phyloP scores from a whole-genome alignment of 2,113 vertebrate species.

The Hyperopisus bebe region DNA sequence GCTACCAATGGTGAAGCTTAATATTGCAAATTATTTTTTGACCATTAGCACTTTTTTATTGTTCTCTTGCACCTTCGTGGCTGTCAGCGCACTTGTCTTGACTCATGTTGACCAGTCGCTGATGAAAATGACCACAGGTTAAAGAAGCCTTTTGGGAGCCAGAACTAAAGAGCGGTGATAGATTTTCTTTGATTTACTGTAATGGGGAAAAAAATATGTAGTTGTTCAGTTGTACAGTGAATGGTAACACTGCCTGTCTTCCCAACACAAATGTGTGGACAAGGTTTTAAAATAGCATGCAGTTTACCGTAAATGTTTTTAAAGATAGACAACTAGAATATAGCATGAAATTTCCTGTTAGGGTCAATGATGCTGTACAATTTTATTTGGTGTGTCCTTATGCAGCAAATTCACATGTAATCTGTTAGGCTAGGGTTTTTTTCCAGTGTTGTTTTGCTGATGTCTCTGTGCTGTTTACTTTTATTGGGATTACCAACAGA shows the following conservation, averaged over 20 bases:
- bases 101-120: neutral
- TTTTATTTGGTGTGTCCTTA: neutral
- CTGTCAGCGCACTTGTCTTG: neutral
- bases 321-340: neutral
- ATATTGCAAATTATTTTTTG: neutral
- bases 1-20: neutral
- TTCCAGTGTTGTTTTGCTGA: neutral
- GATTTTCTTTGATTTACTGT: neutral
- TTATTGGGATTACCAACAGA: neutral
- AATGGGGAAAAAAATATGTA: neutral
- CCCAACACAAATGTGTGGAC: neutral
- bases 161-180: neutral
- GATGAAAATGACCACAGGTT: neutral
- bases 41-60: constrained; percentile 6
- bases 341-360: neutral
- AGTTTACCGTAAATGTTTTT: constrained; percentile 12
- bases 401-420: neutral
- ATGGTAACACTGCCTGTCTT: neutral
- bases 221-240: neutral
- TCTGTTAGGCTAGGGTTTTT: neutral
- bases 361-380: neutral
- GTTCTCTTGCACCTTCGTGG: neutral
- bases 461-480: neutral
- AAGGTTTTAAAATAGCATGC: neutral
- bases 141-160: neutral